Conservation (phyloP, 2,888 invertebrate species). For the Glaucopsyche alexis region DNA sequence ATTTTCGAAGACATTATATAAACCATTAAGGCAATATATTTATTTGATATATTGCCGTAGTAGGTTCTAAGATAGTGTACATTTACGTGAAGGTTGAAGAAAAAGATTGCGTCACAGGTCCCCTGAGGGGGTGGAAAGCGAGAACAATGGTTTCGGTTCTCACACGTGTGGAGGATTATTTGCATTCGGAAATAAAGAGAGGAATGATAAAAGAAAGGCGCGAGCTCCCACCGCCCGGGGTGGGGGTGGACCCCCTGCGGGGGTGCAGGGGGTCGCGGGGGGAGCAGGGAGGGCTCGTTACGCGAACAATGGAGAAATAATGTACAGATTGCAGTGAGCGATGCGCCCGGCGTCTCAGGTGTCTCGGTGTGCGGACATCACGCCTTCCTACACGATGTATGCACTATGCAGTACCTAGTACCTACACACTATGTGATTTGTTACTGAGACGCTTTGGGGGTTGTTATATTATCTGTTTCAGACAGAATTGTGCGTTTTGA, state of each 20-base stretch:
- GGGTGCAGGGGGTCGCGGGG: slow-evolving; percentile 49
- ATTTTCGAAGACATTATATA: too few species aligned
- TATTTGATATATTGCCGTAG: slow-evolving; percentile 41
- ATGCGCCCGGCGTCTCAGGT: slow-evolving; percentile 79
- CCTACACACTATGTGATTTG: background rate
- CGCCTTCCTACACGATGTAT: slow-evolving; percentile 45
- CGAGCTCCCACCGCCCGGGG: slow-evolving; percentile 78
- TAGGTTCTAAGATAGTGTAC: slow-evolving; percentile 58
- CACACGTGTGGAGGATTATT: slow-evolving; percentile 82
- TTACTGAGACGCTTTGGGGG: background rate
- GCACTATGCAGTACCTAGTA: slow-evolving; percentile 2
- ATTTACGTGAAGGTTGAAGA: slow-evolving; percentile 75
- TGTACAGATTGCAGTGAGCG: slow-evolving; percentile 81
- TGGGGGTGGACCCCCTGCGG: slow-evolving; percentile 74
- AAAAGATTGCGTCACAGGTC: slow-evolving; percentile 74
- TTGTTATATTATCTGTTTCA: background rate
- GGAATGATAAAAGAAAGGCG: slow-evolving; percentile 81
- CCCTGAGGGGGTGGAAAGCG: slow-evolving; percentile 69
- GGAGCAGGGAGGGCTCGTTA: slow-evolving; percentile 73
- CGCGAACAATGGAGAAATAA: slow-evolving; percentile 81
- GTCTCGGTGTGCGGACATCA: slow-evolving; percentile 71
- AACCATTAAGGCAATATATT: slow-evolving; percentile 31
- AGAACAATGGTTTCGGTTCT: slow-evolving; percentile 81
- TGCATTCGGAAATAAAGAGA: slow-evolving; percentile 82
- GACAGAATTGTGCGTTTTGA: background rate